Base-by-base conservation (phyloP, 2,113 vertebrate species). In the Saccopteryx leptura region DNA sequence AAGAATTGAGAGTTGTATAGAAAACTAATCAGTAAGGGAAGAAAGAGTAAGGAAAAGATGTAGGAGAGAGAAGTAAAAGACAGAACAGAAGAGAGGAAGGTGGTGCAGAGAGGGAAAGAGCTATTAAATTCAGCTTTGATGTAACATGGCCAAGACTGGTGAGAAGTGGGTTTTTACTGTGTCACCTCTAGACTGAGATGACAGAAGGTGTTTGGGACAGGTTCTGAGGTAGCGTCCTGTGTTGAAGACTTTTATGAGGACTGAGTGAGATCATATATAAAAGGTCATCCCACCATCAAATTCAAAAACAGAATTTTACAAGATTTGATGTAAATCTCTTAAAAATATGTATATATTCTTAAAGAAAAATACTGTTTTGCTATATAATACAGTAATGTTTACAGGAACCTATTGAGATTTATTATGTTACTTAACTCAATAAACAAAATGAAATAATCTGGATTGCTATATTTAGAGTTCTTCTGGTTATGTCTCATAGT, bases 301-400 rank as follows among this genome's bases (percentile, higher is more conserved):
- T 39, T 39, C 39, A 31, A 31, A 66, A 1, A n/a, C 39, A n/a
- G 15, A 75, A 13, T 61, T 86, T 69, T 75, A 81, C 61, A 83
- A 89, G n/a, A 63, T 86, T 63, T 86, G 26, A 56, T 95, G 1
- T n/a, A 69, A 54, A 46, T 80, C 48, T 76, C 11, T 76, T 88
- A 66, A 15, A 68, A 71, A n/a, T 88, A 72, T 74, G 28, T 52
- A 11, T 52, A 24, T 75, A 68, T 69, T 68, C 48, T 86, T 88
- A 82, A 60, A 48, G 23, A 80, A 94, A 86, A 74, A 71, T 63
- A 1, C 13, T 26, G 12, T 68, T 92, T 96, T 92, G 23, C 66
- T 75, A 7, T 75, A 7, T 60, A 33, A 28, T 94, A 48, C 58
- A 39, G 9, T 65, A 89, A 80, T 65, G 13, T 21, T 9, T 12